Evolutionary conservation across 53 echinoderm and acorn worm species (phyloP), one percentile per base, ranked within the genome.

Genomic region (Antedon mediterranea): DNA sequence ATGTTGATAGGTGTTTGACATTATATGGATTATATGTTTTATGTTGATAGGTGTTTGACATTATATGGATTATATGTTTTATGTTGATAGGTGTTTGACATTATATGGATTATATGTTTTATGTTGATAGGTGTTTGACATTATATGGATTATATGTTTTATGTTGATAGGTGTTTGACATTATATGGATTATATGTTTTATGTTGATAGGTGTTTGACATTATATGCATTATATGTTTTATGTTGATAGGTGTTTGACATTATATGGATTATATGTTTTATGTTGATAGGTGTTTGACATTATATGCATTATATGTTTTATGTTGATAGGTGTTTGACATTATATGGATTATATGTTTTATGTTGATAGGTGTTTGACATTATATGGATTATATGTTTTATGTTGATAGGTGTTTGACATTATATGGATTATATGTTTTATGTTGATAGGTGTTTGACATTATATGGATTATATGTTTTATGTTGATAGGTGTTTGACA

Each of bases 1-100:
- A 3, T 31, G n/a, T 75, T 75, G 75, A 79, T 34, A 31, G 32
- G 13, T 71, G 28, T 29, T 8, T 32, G 70, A 27, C 72, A 33
- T 23, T 79, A 11, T 5, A 31, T 29, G 26, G 73, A 77, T 34
- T 28, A 43, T 43, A 41, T 31, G 43, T 20, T 29, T 3, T 77
- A 11, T 73, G 71, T 72, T 43, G 0, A 13, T 82, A 95, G 97
- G 97, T 72, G 85, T 95, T 4, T 95, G 97, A n/a, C n/a, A n/a
- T n/a, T n/a, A n/a, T n/a, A n/a, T n/a, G n/a, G n/a, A n/a, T n/a
- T n/a, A n/a, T n/a, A n/a, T n/a, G n/a, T n/a, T n/a, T 71, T 11
- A 3, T 31, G n/a, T 75, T 75, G 75, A 79, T 34, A 31, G 32
- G 13, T 71, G 28, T 29, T 8, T 32, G 70, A 27, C 72, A 33